Base-by-base conservation (phyloP, 2,888 invertebrate genomes). In the Allolobophora icterica region DNA sequence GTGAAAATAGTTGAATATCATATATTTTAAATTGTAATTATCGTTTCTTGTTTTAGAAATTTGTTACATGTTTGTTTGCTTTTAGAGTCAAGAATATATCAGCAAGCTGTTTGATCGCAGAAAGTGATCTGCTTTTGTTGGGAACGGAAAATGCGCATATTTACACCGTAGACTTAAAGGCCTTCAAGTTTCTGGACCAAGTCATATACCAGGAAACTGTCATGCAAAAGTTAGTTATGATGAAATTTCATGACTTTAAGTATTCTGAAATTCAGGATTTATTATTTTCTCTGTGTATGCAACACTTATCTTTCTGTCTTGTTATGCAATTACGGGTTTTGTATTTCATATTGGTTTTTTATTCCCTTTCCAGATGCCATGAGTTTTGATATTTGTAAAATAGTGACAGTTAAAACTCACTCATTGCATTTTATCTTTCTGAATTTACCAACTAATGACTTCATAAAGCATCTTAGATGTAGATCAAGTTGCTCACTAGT, bases 71-170 rank as follows among this genome's bases (percentile, higher is more conserved):
- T n/a, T 1, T n/a, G n/a, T 71, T 71, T 71, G 6, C 35, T 87
- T 33, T 30, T 35, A 45, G 40, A 35, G 71, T 84, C 38, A 99
- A 99, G 95, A 97, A 97, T 94, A 97, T 99, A 40, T 98, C 98
- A 0, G 97, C 98, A 0, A 96, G 98, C 94, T 98, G 98, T 95
- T 96, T 98, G 91, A 98, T 98, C 93, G 96, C 97, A 0, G 96
- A 97, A 30, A 97, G 97, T 91, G 97, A 97, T 94, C 96, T 97
- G 94, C 96, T 99, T 40, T 96, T 98, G 94, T 96, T 99, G 89
- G 99, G 99, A 21, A 99, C 99, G 0, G 99, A 99, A 95, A 98
- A 98, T 15, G 99, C 99, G 17, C 99, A 99, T 95, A 97, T 99
- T 93, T 98, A 99, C 96, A 96, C 97, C 24, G 96, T 99, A 91